A percentile compares a stretch with the other conserved stretches of the same genome.
Evolutionary conservation across 1,140 invertebrate genomes (phyloP).

Genomic region (Scaptomyza hsui): DNA sequence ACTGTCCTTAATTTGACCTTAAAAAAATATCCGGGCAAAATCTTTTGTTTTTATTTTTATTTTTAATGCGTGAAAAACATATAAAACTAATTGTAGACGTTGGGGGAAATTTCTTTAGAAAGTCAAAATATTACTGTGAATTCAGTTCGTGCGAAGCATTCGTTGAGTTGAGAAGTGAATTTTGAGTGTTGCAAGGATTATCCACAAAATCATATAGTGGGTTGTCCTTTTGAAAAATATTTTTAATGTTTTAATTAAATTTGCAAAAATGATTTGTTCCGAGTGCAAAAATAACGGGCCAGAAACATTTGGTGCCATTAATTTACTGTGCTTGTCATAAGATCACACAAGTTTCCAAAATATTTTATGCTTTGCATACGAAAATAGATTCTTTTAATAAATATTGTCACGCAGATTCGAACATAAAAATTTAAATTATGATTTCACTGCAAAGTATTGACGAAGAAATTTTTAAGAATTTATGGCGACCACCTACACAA

Average conservation of each 20-base stretch:
- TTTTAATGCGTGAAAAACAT: slow-evolving; percentile 65
- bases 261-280: slow-evolving; percentile 25
- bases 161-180: slow-evolving; percentile 68
- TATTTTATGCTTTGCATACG: slow-evolving; percentile 34
- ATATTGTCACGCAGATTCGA: slow-evolving; percentile 60
- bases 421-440: slow-evolving; percentile 75
- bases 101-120: slow-evolving; percentile 71
- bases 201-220: background rate
- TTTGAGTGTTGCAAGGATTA: slow-evolving; percentile 37
- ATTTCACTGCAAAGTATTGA: slow-evolving; percentile 42
- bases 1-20: slow-evolving; percentile 79
- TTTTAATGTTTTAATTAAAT: background rate
- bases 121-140: slow-evolving; percentile 49
- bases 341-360: slow-evolving; percentile 41
- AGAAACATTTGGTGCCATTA: slow-evolving; percentile 68
- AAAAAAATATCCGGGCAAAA: slow-evolving; percentile 64
- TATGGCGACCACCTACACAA: slow-evolving; percentile 48
- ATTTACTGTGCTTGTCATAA: slow-evolving; percentile 62
- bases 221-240: slow-evolving; percentile 15
- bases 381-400: slow-evolving; percentile 72
- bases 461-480: slow-evolving; percentile 23
- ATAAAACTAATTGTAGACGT: slow-evolving; percentile 79
- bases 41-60: slow-evolving; percentile 20
- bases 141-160: slow-evolving; percentile 69
- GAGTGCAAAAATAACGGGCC: slow-evolving; percentile 48